A percentile compares a stretch with the other conserved stretches of the same genome.
These are phyloP conservation scores for Varroa destructor DNA, from an alignment of 1,140 invertebrate genomes.

Conservation along the genomic window DNA sequence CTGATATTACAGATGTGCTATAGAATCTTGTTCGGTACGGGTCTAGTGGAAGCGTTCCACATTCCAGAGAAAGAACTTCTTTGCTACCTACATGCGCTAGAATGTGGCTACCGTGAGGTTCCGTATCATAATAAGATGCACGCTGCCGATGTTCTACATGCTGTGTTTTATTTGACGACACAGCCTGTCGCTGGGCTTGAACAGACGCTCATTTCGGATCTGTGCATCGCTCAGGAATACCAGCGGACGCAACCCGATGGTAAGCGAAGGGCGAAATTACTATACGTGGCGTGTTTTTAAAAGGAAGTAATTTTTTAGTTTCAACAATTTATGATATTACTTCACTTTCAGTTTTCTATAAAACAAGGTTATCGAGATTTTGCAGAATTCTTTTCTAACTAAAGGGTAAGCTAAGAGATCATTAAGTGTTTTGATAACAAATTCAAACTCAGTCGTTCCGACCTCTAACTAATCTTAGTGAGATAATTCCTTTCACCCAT, in stretches of 20 bases:
- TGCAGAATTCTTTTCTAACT: no score
- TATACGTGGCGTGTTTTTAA: no score
- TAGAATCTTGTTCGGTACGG: constrained; percentile 50
- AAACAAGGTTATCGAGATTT: no score
- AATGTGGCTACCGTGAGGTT: constrained; percentile 51
- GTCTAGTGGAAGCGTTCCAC: constrained; percentile 52
- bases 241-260: background rate
- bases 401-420: no score
- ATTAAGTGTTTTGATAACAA: no score
- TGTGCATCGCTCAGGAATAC: constrained; percentile 27
- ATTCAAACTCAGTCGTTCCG: no score
- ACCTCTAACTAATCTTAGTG: no score
- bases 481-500: no score
- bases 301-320: no score
- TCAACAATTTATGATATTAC: no score
- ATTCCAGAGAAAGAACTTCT: constrained; percentile 50
- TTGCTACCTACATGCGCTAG: constrained; percentile 51
- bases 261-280: no score
- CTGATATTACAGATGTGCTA: constrained; percentile 47
- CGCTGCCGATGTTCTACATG: constrained; percentile 53
- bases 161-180: constrained; percentile 52
- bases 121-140: constrained; percentile 56
- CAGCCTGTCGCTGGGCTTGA: constrained; percentile 51
- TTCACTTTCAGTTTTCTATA: no score
- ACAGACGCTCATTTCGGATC: constrained; percentile 38